Conservation (phyloP, 2,797 vertebrate genomes). For the Rhadinocentrus ornatus region DNA sequence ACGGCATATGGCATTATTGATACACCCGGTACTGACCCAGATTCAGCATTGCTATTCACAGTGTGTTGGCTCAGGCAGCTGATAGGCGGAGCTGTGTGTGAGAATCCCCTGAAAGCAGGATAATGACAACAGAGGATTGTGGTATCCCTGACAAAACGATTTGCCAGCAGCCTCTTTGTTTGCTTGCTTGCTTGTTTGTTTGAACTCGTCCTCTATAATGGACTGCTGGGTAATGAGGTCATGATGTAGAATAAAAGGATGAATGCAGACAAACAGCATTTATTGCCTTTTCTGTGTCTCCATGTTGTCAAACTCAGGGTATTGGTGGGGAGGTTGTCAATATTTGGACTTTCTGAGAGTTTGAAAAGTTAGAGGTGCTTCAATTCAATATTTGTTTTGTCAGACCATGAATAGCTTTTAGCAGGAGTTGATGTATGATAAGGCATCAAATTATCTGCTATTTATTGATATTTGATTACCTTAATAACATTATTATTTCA, state of each 20-base stretch:
- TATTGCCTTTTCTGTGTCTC: conserved; percentile 7
- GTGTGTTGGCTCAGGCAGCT: conserved; percentile 27
- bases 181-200: conserved; percentile 56
- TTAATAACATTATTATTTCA: background rate
- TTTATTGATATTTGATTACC: background rate
- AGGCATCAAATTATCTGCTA: background rate
- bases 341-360: background rate
- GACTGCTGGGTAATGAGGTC: conserved; percentile 53
- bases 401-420: background rate
- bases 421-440: background rate
- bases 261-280: conserved; percentile 2
- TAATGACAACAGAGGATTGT: conserved; percentile 73
- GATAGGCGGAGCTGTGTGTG: conserved; percentile 30
- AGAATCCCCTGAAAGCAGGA: conserved; percentile 57
- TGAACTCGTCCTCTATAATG: conserved; percentile 46
- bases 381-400: background rate
- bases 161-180: conserved; percentile 58
- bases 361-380: background rate
- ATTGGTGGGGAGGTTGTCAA: background rate
- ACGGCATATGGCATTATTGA: conserved; percentile 71
- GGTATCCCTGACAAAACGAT: conserved; percentile 53
- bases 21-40: conserved; percentile 61
- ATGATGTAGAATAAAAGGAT: conserved; percentile 34
- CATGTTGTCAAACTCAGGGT: background rate
- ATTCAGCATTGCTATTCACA: conserved; percentile 54